Conservation (phyloP, 2,888 invertebrate species). For the Acanthosepion lycidas region DNA sequence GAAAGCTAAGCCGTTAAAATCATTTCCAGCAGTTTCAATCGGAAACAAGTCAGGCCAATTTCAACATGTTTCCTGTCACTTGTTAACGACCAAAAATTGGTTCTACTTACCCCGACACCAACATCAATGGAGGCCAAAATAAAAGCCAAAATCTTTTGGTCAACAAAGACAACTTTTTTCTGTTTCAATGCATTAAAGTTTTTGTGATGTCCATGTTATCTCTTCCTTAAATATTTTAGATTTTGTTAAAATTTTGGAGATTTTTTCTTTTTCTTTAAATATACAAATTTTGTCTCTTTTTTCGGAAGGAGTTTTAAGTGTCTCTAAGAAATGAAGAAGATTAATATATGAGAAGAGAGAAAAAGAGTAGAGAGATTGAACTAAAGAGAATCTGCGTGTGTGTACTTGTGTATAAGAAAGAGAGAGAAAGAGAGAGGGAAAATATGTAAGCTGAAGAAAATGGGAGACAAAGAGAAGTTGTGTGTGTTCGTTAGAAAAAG, state of each 20-base stretch:
- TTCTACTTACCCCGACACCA: background rate
- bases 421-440: background rate
- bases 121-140: background rate
- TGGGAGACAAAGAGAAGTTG: background rate
- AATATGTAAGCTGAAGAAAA: background rate
- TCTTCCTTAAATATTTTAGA: background rate
- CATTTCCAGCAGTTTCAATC: slow-evolving; percentile 17
- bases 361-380: background rate
- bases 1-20: background rate
- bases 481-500: background rate
- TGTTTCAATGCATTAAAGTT: background rate
- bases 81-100: background rate
- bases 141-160: background rate
- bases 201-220: background rate
- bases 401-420: no score
- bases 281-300: no score
- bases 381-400: no score
- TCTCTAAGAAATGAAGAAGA: background rate
- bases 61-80: slow-evolving; percentile 2
- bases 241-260: background rate
- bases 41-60: background rate
- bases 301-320: no score
- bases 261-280: background rate
- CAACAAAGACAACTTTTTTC: background rate
- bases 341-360: background rate